Evolutionary conservation across 2,113 vertebrate species (phyloP).

Genomic region (Plestiodon gilberti): DNA sequence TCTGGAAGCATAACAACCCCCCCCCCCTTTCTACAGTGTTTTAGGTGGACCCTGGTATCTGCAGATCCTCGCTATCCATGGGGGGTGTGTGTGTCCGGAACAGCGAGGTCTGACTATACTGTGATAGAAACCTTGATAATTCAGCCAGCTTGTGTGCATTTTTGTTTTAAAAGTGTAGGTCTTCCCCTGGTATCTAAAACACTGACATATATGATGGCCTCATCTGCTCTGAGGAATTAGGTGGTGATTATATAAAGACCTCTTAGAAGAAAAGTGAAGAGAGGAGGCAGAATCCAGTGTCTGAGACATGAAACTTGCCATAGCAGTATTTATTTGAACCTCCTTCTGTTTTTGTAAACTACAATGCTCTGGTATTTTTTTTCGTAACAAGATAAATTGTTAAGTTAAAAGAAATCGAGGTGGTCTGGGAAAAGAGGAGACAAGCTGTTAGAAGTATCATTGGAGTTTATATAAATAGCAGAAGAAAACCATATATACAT

Average conservation of each 20-base stretch:
- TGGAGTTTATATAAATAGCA: slow-evolving; percentile 65
- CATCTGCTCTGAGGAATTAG: neutral
- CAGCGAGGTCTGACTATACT: no score
- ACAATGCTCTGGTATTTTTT: slow-evolving; percentile 43
- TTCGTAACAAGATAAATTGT: slow-evolving; percentile 40
- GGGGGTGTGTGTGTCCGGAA: no score
- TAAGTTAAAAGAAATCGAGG: slow-evolving; percentile 32
- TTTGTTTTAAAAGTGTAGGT: neutral
- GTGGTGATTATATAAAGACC: neutral
- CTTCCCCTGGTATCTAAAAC: neutral
- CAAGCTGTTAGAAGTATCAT: slow-evolving; percentile 50
- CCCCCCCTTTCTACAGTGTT: no score
- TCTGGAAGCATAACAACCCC: no score
- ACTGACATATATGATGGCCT: neutral
- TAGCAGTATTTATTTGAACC: slow-evolving; percentile 67
- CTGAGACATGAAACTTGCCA: slow-evolving; percentile 21
- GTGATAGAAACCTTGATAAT: neutral
- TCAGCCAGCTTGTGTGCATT: neutral
- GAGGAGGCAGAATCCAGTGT: slow-evolving; percentile 31
- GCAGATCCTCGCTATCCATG: no score
- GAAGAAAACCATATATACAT: slow-evolving; percentile 55
- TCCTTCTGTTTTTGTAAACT: slow-evolving; percentile 34
- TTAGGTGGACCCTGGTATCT: no score
- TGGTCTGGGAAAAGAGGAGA: slow-evolving; percentile 30
- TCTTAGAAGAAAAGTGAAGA: neutral